Evolutionary conservation across 2,888 invertebrate species (phyloP), one percentile per base, ranked within the genome.

Genomic region (Hymenopus coronatus): DNA sequence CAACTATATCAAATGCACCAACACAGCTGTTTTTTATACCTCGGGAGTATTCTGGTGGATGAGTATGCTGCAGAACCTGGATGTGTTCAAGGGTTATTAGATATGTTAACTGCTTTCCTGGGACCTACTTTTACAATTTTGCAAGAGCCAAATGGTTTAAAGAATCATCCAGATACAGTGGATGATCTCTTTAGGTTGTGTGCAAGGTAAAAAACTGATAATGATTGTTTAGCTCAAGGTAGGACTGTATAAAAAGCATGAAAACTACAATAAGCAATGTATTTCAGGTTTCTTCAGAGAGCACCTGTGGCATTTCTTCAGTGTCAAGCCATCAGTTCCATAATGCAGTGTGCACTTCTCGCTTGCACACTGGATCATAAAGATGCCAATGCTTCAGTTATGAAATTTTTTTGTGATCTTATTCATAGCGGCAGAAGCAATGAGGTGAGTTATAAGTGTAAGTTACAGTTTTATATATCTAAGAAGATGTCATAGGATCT

Each of bases 81-180:
- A 1, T 98, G 98, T 92, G 95, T 97, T 86, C 94, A 96, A 88
- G 97, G 98, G 89, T 94, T 99, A 40, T 93, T 98, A 84, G 95
- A 95, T 91, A 98, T 99, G 97, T 94, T 98, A 91, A 96, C 97
- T 93, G 97, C 97, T 84, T 96, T 98, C 92, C 95, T 97, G 91
- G 96, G 96, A 90, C 96, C 96, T 30, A 97, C 98, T n/a, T 97
- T 97, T 92, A 94, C 94, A 82, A 94, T 98, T 92, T 94, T 99
- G 90, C 97, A 97, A 93, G 95, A 95, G 85, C 95, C 96, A 90
- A 95, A 96, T 92, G 98, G 98, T 0, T 94, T 99, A 84, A 94
- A 96, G 90, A 97, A 98, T 93, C 97, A 99, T 94, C 99, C 99
- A 0, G 99, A 99, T 92, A 99, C 99, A 0, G 98, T 99, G 0